A percentile compares a stretch with the other conserved stretches of the same genome.
These are phyloP conservation scores for Drosophila cardini DNA, from an alignment of 1,140 invertebrate species.

Conservation along the genomic window DNA sequence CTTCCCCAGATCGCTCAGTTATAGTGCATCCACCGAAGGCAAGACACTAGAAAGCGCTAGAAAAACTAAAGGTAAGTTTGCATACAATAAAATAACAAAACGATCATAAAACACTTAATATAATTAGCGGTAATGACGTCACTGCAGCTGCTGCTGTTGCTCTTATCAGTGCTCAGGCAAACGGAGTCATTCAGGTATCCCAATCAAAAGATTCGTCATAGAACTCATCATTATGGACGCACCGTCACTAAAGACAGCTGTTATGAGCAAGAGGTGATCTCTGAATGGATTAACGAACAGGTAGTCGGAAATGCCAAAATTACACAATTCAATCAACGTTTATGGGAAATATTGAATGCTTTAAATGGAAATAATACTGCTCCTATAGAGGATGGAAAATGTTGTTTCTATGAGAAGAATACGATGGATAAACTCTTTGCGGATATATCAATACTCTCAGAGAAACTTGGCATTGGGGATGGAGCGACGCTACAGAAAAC, in stretches of 20 bases:
- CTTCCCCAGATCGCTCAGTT: constrained; percentile 34
- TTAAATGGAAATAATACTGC: not conserved
- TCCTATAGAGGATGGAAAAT: not conserved
- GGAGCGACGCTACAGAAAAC: not conserved
- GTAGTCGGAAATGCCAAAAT: constrained; percentile 23
- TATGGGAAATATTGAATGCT: constrained; percentile 12
- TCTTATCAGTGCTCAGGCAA: constrained; percentile 39
- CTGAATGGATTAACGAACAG: constrained; percentile 50
- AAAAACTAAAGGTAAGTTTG: constrained; percentile 52
- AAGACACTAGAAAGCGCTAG: constrained; percentile 41
- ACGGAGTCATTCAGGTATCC: constrained; percentile 2
- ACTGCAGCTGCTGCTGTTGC: constrained; percentile 21
- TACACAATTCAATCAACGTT: constrained; percentile 24
- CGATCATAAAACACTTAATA: constrained; percentile 1
- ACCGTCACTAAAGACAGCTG: not conserved
- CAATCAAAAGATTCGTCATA: not conserved
- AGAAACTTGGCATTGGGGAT: not conserved
- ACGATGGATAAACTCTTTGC: constrained; percentile 30
- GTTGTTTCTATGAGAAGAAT: constrained; percentile 44
- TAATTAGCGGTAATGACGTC: constrained; percentile 41
- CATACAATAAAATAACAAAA: not conserved
- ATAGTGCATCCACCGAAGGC: constrained; percentile 18
- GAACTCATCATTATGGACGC: not conserved
- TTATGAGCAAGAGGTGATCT: constrained; percentile 13
- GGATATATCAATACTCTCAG: not conserved